These are phyloP conservation scores for Puffinus mauretanicus DNA, from an alignment of 2,113 vertebrate genomes.

Conservation along the genomic window DNA sequence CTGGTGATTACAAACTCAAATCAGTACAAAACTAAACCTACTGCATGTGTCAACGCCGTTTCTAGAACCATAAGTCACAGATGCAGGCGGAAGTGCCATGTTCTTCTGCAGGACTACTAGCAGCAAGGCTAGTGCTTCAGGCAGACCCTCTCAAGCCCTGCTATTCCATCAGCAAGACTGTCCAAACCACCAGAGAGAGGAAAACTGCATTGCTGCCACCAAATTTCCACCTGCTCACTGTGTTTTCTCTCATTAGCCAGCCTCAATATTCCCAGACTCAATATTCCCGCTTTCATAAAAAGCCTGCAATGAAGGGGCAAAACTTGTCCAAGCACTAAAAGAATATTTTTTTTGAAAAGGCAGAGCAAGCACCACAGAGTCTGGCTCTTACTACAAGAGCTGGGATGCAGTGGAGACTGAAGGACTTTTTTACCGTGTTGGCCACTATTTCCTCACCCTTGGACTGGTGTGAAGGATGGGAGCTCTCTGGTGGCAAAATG, in stretches of 20 bases:
- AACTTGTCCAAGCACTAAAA: background rate
- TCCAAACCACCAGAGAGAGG: background rate
- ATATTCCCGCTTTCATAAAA: background rate
- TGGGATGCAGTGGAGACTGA: background rate
- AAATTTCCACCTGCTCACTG: background rate
- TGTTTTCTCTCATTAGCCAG: background rate
- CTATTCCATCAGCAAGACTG: background rate
- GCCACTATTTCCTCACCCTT: background rate
- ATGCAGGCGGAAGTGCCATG: rapidly evolving
- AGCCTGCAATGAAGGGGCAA: background rate
- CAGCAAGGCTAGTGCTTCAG: background rate
- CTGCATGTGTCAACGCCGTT: background rate
- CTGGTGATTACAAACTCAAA: background rate
- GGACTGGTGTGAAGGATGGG: background rate
- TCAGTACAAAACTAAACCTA: background rate
- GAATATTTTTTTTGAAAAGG: background rate
- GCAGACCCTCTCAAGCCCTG: background rate
- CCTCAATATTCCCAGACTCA: background rate
- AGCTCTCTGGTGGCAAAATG: conserved; percentile 38
- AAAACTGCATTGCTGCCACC: background rate
- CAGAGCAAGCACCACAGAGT: background rate
- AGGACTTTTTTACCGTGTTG: background rate
- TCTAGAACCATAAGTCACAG: background rate
- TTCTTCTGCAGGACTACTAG: background rate
- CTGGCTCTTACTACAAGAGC: background rate